Conservation (phyloP, 2,888 invertebrate genomes). For the Leucoma salicis region DNA sequence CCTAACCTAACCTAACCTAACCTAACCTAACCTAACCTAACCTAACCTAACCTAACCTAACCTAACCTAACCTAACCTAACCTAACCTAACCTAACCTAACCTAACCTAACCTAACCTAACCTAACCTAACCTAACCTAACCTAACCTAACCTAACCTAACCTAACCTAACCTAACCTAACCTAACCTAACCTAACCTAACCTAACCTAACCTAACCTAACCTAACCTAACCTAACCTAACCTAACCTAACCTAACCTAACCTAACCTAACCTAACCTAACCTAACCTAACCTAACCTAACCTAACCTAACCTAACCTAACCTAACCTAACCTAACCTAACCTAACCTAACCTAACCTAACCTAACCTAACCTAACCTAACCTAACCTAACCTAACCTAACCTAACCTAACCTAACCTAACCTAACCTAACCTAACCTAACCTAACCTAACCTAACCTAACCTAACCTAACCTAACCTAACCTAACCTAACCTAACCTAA, state of each 20-base stretch:
- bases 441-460: too few species aligned
- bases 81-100: slow-evolving; percentile 14
- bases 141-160: slow-evolving; percentile 15
- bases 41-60: slow-evolving; percentile 14
- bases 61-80: slow-evolving; percentile 14
- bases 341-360: too few species aligned
- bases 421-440: too few species aligned
- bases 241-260: slow-evolving; percentile 7
- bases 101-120: slow-evolving; percentile 13
- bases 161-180: slow-evolving; percentile 8
- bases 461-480: too few species aligned
- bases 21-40: slow-evolving; percentile 14
- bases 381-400: too few species aligned
- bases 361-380: too few species aligned
- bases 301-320: slow-evolving; percentile 6
- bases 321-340: too few species aligned
- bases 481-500: too few species aligned
- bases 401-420: too few species aligned
- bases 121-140: slow-evolving; percentile 8
- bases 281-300: slow-evolving; percentile 9
- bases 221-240: slow-evolving; percentile 5
- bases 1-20: slow-evolving; percentile 15
- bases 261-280: slow-evolving; percentile 6
- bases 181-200: slow-evolving; percentile 4
- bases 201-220: slow-evolving; percentile 5